These are phyloP conservation scores for Helicoverpa zea DNA, from an alignment of 1,140 invertebrate genomes.

Conservation along the genomic window DNA sequence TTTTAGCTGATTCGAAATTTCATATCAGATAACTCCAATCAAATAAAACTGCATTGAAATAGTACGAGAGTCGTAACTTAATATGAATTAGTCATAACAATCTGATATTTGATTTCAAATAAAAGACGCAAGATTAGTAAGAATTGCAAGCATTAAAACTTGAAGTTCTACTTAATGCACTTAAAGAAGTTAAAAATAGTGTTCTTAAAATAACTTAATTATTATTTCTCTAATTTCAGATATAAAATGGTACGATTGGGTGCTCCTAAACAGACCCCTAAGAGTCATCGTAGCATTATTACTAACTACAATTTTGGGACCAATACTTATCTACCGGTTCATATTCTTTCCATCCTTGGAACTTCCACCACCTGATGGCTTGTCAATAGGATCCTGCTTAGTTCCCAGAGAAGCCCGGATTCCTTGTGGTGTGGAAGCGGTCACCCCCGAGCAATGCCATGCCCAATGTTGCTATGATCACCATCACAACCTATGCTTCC, in stretches of 20 bases:
- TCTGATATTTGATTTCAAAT: not conserved
- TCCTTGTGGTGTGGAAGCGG: conserved; percentile 67
- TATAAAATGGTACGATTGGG: conserved; percentile 71
- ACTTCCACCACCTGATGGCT: conserved; percentile 70
- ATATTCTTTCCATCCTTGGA: conserved; percentile 64
- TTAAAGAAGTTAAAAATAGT: not conserved
- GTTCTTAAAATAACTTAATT: not conserved
- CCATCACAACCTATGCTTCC: conserved; percentile 69
- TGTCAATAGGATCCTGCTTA: conserved; percentile 74
- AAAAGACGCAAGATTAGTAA: not conserved
- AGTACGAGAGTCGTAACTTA: not conserved
- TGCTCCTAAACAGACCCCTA: conserved; percentile 72
- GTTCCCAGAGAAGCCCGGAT: conserved; percentile 64
- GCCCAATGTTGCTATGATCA: conserved; percentile 77
- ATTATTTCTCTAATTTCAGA: conserved; percentile 65
- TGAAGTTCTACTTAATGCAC: not conserved
- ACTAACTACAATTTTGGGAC: conserved; percentile 61
- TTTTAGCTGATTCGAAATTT: no score
- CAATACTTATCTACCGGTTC: conserved; percentile 72
- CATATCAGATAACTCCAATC: no score
- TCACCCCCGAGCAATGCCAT: conserved; percentile 66
- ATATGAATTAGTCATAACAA: not conserved
- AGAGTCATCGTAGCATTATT: conserved; percentile 63
- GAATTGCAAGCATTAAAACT: not conserved
- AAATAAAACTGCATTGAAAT: no score